phyloP scores from a whole-genome alignment of 2,888 invertebrate genomes.

The Gerosis bhagava region DNA sequence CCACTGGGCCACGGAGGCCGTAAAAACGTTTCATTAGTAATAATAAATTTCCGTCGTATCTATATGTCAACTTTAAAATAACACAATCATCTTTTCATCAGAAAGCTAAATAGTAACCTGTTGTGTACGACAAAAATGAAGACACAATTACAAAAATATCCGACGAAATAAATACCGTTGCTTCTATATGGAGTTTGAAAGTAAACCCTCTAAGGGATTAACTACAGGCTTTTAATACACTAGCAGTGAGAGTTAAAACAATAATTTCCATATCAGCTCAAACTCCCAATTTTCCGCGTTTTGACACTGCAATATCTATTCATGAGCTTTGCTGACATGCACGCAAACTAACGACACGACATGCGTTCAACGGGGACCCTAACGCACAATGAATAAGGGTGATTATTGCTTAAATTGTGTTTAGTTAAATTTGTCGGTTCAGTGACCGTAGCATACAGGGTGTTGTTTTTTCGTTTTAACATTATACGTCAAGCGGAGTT shows the following conservation, averaged over 20 bases:
- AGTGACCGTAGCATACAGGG: neutral
- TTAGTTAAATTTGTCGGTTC: conserved; percentile 6
- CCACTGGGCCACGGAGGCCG: no score
- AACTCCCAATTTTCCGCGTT: conserved; percentile 65
- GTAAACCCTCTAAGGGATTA: no score
- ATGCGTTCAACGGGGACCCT: neutral
- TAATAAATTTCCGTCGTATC: no score
- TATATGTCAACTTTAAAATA: no score
- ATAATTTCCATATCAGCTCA: conserved; percentile 36
- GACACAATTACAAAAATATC: no score
- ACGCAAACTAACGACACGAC: conserved; percentile 13
- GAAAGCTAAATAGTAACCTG: no score
- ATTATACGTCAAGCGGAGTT: conserved; percentile 11
- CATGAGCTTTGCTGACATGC: conserved; percentile 59
- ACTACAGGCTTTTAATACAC: conserved; percentile 7
- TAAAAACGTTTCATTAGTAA: no score
- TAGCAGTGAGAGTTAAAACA: conserved; percentile 24
- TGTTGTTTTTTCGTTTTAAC: conserved; percentile 18
- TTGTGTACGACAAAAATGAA: no score
- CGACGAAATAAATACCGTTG: no score
- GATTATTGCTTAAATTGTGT: neutral
- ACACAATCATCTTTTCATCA: no score
- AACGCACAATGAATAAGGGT: neutral
- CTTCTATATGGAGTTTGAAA: no score
- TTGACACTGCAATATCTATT: conserved; percentile 72